Evolutionary conservation across 2,113 vertebrate species (phyloP).

Genomic region (Malurus alboscapulatus): DNA sequence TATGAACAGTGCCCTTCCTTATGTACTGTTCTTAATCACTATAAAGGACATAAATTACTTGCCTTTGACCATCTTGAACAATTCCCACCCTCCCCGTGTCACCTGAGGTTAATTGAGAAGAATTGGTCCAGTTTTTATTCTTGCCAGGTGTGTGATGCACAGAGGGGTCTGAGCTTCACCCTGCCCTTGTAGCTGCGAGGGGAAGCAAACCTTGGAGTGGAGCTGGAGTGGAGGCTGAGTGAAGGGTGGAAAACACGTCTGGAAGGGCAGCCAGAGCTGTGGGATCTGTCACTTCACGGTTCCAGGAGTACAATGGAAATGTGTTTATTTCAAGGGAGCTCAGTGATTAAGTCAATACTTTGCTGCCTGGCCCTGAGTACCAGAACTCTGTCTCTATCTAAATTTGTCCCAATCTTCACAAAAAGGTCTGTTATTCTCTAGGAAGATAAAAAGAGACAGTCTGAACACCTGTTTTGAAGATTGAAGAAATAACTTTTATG

Average conservation of each 20-base stretch:
- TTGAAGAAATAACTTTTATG: not conserved
- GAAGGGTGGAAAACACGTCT: accelerated
- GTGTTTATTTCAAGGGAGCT: not conserved
- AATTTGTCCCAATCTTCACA: not conserved
- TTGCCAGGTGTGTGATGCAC: not conserved
- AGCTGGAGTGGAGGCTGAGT: not conserved
- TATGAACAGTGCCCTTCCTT: not conserved
- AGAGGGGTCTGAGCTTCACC: not conserved
- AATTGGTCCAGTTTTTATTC: not conserved
- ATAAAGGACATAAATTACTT: not conserved
- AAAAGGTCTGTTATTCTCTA: not conserved
- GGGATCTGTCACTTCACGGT: not conserved
- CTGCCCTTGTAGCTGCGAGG: not conserved
- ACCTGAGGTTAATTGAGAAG: not conserved
- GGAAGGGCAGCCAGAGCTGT: not conserved
- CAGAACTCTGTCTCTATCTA: not conserved
- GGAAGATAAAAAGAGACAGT: not conserved
- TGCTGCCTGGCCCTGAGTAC: not conserved
- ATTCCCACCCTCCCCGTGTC: not conserved
- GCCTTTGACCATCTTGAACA: not conserved
- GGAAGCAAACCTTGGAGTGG: not conserved
- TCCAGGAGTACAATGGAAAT: not conserved
- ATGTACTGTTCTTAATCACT: not conserved
- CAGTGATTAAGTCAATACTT: not conserved
- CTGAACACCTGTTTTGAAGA: not conserved